phyloP scores from a whole-genome alignment of 2,797 vertebrate species.

The Pangasius sanitwongsei region DNA sequence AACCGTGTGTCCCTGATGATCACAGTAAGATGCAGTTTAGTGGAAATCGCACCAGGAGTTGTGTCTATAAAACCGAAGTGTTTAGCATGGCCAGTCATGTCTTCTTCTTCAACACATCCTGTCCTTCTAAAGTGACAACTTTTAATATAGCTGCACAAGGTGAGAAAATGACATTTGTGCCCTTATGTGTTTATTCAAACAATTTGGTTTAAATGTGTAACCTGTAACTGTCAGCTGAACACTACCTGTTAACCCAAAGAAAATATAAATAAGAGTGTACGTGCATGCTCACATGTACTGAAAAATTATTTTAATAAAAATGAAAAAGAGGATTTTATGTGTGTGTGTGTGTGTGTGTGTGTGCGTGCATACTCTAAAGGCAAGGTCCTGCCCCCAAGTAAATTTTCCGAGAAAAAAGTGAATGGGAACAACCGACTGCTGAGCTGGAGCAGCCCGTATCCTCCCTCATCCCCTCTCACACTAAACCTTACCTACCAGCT shows the following conservation, averaged over 20 bases:
- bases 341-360: background rate
- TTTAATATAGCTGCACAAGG: constrained; percentile 58
- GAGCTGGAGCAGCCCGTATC: constrained; percentile 71
- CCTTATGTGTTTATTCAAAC: background rate
- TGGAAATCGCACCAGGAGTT: constrained; percentile 45
- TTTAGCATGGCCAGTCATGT: constrained; percentile 33
- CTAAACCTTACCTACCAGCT: constrained; percentile 68
- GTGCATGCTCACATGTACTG: background rate
- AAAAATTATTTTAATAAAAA: background rate
- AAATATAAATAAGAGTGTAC: background rate
- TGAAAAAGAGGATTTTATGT: background rate
- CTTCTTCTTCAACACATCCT: constrained; percentile 59
- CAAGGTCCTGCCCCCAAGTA: constrained; percentile 60
- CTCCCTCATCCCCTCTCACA: constrained; percentile 59
- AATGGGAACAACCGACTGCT: constrained; percentile 53
- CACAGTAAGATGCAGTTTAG: background rate
- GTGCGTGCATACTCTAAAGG: constrained; percentile 58
- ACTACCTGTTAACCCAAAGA: background rate
- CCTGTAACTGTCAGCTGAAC: background rate
- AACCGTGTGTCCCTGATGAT: background rate
- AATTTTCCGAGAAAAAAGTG: constrained; percentile 51
- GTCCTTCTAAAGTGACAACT: constrained; percentile 33
- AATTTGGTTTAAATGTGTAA: background rate
- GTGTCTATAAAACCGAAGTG: background rate
- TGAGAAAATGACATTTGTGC: constrained; percentile 57